A percentile compares a stretch with the other conserved stretches of the same genome.
phyloP scores from a whole-genome alignment of 2,113 vertebrate genomes.

The Cromileptes altivelis region DNA sequence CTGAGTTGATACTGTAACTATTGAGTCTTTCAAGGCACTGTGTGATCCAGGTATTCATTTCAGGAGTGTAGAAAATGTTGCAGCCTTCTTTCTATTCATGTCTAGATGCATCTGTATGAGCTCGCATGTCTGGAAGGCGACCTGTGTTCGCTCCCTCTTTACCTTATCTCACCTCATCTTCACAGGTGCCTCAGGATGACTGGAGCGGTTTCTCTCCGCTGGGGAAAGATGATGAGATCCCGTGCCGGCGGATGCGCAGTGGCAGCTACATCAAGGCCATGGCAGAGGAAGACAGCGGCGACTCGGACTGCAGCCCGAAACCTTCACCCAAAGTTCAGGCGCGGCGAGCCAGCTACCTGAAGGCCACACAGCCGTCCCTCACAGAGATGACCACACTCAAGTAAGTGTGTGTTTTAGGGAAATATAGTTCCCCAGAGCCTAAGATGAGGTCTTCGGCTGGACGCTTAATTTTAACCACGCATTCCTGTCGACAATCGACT shows the following conservation, averaged over 20 bases:
- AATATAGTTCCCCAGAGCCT: not conserved
- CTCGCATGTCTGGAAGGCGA: not conserved
- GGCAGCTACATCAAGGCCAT: slow-evolving; percentile 99
- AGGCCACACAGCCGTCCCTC: slow-evolving; percentile 97
- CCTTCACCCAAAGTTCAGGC: slow-evolving; percentile 95
- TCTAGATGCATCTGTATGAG: slow-evolving; percentile 6
- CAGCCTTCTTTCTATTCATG: not conserved
- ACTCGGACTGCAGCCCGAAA: slow-evolving; percentile 94
- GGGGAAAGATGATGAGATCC: slow-evolving; percentile 92
- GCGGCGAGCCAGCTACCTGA: slow-evolving; percentile 97
- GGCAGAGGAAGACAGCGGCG: slow-evolving; percentile 96
- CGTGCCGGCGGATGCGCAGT: slow-evolving; percentile 96
- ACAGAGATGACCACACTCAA: slow-evolving; percentile 95
- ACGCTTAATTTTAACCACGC: too few species aligned
- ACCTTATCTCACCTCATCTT: slow-evolving; percentile 22
- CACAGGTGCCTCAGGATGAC: slow-evolving; percentile 94
- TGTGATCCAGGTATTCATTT: not conserved
- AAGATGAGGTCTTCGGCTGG: not conserved
- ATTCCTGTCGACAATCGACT: too few species aligned
- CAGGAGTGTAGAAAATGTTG: slow-evolving; percentile 15
- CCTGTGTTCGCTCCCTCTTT: not conserved
- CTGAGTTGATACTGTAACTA: slow-evolving; percentile 19
- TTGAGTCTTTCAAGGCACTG: slow-evolving; percentile 17
- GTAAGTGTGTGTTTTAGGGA: slow-evolving; percentile 76
- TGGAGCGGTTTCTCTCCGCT: slow-evolving; percentile 91